A percentile compares a stretch with the other conserved stretches of the same genome.
Conservation (phyloP, 2,888 invertebrate genomes). For the Habroteleia sp. region DNA sequence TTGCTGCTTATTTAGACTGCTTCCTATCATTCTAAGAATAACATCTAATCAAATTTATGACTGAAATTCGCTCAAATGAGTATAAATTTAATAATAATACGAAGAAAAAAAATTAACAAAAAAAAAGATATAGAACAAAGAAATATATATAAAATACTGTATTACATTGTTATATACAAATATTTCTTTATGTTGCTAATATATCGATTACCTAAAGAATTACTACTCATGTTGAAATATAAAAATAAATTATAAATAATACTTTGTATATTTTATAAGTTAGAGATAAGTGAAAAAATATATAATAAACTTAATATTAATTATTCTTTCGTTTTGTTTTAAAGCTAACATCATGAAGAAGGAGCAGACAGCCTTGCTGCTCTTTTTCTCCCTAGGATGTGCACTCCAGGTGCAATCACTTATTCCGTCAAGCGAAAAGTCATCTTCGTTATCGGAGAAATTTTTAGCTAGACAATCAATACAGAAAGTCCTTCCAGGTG, state of each 20-base stretch:
- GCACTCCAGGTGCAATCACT: slow-evolving; percentile 28
- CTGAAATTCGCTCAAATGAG: background rate
- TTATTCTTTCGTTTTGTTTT: slow-evolving; percentile 42
- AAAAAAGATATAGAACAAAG: background rate
- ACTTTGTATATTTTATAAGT: no score
- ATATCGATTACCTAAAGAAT: no score
- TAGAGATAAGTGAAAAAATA: no score
- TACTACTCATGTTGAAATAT: no score
- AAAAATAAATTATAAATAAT: no score
- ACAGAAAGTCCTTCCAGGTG: no score
- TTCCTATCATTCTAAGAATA: background rate
- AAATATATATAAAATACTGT: no score
- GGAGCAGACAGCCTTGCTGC: slow-evolving; percentile 73
- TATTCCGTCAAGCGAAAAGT: background rate
- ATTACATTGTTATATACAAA: no score
- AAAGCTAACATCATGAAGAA: slow-evolving; percentile 71
- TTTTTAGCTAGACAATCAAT: no score
- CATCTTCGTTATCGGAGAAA: background rate
- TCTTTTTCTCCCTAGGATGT: slow-evolving; percentile 65
- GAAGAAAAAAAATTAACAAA: no score
- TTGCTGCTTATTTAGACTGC: slow-evolving; percentile 10
- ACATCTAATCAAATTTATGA: no score
- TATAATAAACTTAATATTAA: slow-evolving; percentile 35
- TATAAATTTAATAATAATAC: slow-evolving; percentile 10
- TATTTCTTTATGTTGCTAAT: no score